Evolutionary conservation across 2,797 vertebrate genomes (phyloP).

Genomic region (Danio albolineatus): DNA sequence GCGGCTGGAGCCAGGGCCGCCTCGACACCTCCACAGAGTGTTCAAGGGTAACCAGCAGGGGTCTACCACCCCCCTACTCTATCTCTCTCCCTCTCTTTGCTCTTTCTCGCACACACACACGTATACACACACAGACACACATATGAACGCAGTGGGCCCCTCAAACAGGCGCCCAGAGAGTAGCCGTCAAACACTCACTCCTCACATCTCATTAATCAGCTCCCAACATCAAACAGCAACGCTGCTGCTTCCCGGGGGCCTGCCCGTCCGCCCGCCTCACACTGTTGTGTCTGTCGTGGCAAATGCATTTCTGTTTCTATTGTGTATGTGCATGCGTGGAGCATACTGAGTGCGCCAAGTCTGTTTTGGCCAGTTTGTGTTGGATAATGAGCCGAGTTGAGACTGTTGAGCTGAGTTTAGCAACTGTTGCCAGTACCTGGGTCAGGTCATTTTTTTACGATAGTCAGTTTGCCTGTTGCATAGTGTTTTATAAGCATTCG

Average conservation of each 20-base stretch:
- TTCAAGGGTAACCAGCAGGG: slow-evolving; percentile 84
- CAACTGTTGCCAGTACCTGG: slow-evolving; percentile 43
- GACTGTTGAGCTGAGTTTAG: slow-evolving; percentile 50
- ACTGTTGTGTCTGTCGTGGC: slow-evolving; percentile 63
- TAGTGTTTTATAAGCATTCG: slow-evolving; percentile 29
- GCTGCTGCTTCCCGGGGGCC: slow-evolving; percentile 62
- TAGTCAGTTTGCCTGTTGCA: slow-evolving; percentile 19
- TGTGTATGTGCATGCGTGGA: slow-evolving; percentile 54
- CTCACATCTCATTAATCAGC: slow-evolving; percentile 82
- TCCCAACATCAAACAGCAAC: slow-evolving; percentile 80
- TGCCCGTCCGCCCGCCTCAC: slow-evolving; percentile 61
- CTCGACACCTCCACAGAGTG: slow-evolving; percentile 78
- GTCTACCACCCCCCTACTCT: slow-evolving; percentile 68
- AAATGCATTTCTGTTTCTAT: slow-evolving; percentile 62
- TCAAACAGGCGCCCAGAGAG: slow-evolving; percentile 70
- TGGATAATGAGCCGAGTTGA: slow-evolving; percentile 55
- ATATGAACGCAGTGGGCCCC: slow-evolving; percentile 53
- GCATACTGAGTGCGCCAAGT: slow-evolving; percentile 57
- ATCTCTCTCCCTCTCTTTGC: slow-evolving; percentile 49
- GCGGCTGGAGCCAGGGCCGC: slow-evolving; percentile 66
- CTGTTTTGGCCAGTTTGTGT: slow-evolving; percentile 55
- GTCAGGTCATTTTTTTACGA: slow-evolving; percentile 35
- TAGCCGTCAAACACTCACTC: slow-evolving; percentile 76
- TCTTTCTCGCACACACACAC: slow-evolving; percentile 60
- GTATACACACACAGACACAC: slow-evolving; percentile 42